These are phyloP conservation scores for Drosophila koepferae DNA, from an alignment of 2,888 invertebrate genomes.

Conservation along the genomic window DNA sequence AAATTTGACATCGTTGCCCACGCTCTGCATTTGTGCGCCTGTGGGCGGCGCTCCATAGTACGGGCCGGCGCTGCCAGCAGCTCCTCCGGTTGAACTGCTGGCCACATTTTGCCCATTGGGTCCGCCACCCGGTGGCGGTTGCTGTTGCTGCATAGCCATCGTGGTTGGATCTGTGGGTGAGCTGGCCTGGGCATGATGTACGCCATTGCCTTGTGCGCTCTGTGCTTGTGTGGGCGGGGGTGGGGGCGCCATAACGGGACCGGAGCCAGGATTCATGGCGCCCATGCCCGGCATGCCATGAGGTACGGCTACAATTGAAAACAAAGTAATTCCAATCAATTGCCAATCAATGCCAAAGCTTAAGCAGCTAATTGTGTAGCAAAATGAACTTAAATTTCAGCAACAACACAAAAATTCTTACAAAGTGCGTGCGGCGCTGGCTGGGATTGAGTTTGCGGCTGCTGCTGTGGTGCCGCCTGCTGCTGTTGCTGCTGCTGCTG, in stretches of 20 bases:
- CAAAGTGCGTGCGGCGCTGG: slow-evolving; percentile 82
- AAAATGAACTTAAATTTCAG: slow-evolving; percentile 20
- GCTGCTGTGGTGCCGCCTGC: slow-evolving; percentile 69
- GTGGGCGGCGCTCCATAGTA: slow-evolving; percentile 75
- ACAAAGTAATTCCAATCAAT: neutral
- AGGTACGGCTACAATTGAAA: slow-evolving; percentile 80
- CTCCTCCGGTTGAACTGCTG: slow-evolving; percentile 62
- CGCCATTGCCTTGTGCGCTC: slow-evolving; percentile 80
- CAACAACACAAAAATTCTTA: slow-evolving; percentile 75
- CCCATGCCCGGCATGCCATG: slow-evolving; percentile 84
- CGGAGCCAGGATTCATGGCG: slow-evolving; percentile 82
- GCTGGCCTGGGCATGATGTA: slow-evolving; percentile 80
- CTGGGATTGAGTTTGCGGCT: slow-evolving; percentile 62
- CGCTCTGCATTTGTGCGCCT: slow-evolving; percentile 81
- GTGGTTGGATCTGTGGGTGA: slow-evolving; percentile 80
- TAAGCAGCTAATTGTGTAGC: slow-evolving; percentile 19
- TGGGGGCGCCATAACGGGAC: slow-evolving; percentile 84
- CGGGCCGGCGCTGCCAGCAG: slow-evolving; percentile 60
- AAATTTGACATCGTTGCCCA: slow-evolving; percentile 81
- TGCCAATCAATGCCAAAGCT: slow-evolving; percentile 13
- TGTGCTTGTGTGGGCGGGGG: slow-evolving; percentile 82
- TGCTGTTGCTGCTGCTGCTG: slow-evolving; percentile 63
- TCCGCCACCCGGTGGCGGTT: slow-evolving; percentile 64
- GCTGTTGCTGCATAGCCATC: slow-evolving; percentile 77
- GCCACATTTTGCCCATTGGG: slow-evolving; percentile 65